A percentile compares a stretch with the other conserved stretches of the same genome.
Conservation (phyloP, 1,140 invertebrate species). For the Sogatella furcifera region DNA sequence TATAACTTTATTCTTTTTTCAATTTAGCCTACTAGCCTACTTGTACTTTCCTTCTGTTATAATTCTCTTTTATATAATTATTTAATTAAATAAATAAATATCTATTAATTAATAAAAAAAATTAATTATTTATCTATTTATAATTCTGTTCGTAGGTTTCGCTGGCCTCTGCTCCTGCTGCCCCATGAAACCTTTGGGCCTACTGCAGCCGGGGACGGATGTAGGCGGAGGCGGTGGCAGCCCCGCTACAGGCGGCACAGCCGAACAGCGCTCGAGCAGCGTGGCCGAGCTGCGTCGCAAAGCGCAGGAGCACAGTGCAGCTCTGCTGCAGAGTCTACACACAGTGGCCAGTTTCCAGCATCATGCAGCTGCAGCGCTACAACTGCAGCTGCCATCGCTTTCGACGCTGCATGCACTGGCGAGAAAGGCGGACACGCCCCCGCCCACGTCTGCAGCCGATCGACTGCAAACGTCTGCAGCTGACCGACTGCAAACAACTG, state of each 20-base stretch:
- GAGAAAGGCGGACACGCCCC: conserved; percentile 21
- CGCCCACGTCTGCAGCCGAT: conserved; percentile 9
- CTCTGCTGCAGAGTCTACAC: conserved; percentile 60
- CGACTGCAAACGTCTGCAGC: background rate
- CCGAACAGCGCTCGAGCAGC: conserved; percentile 58
- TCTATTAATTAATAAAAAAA: no score
- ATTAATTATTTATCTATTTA: no score
- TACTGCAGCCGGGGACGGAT: conserved; percentile 22
- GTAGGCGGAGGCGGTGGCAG: conserved; percentile 11
- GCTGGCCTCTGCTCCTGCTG: conserved; percentile 66
- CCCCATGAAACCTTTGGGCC: conserved; percentile 47
- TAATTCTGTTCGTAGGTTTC: conserved; percentile 36
- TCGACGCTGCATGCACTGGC: conserved; percentile 26
- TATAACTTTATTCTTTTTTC: no score
- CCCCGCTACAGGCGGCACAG: conserved; percentile 18
- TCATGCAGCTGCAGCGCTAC: conserved; percentile 29
- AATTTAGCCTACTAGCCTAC: no score
- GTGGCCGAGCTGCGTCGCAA: conserved; percentile 78
- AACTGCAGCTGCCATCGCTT: conserved; percentile 41
- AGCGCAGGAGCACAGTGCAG: conserved; percentile 83
- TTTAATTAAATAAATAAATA: no score
- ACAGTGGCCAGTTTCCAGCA: conserved; percentile 38
- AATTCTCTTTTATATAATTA: no score
- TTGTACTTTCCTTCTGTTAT: no score
- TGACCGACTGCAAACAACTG: background rate